Base-by-base conservation (phyloP, 2,797 vertebrate species). In the Tragelaphus eurycerus region DNA sequence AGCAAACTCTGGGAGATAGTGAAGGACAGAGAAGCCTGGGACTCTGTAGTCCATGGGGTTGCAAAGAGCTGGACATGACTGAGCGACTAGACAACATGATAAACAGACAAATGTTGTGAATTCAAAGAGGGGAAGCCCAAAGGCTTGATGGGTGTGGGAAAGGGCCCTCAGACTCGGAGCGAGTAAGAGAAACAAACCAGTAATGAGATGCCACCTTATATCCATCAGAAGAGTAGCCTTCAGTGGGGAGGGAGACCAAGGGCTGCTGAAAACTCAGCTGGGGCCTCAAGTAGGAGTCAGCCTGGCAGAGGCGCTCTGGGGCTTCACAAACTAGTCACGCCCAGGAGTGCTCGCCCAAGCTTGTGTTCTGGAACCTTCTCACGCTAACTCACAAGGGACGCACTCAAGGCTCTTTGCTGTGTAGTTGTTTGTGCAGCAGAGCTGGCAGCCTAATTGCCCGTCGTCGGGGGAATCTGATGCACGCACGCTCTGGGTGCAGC, bases 401-500 rank as follows among this genome's bases (percentile, higher is more conserved):
- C n/a, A 1, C 9, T 19, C 50, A 16, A 59, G 55, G 82, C 82
- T 19, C 71, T 3, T n/a, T 34, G 43, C 46, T 12, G 52, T 38
- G 16, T 10, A 7, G 82, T 31, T 88, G 86, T 76, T 52, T 94
- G 87, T 79, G 76, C 6, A 19, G 67, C 83, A 60, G 86, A 86
- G 83, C 16, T 12, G 48, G 43, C 9, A 3, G 67, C 55, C 87
- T 89, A 27, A 34, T 52, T 27, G 46, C 8, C 15, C 19, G 0
- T 23, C 62, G 23, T 93, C 3, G 11, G 90, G 62, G 59, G 38
- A 38, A 46, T 1, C 38, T 1, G 60, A 15, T 1, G 21, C 60
- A 3, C 8, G 15, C 16, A 7, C 17, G 2, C 78, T 0, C 1
- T 2, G 59, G 84, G 64, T 10, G 10, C 43, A 0, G 7, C 1